phyloP scores from a whole-genome alignment of 2,888 invertebrate species.

The Drosophila borborema region DNA sequence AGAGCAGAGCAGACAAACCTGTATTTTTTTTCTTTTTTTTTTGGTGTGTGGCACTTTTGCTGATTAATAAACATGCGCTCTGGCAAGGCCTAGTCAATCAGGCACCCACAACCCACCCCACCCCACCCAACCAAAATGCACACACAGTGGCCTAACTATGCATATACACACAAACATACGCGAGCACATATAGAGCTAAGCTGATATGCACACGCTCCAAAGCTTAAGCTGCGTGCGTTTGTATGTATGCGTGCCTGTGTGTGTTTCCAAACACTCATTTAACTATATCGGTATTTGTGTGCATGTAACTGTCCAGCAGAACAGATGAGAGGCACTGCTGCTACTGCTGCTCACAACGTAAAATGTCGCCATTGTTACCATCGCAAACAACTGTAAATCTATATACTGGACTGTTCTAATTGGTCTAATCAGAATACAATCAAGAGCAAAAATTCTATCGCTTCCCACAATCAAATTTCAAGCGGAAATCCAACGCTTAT shows the following conservation, averaged over 20 bases:
- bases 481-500: neutral
- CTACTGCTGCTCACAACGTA: conserved; percentile 6
- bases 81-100: conserved; percentile 75
- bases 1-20: conserved; percentile 45
- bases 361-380: conserved; percentile 20
- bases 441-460: conserved; percentile 1
- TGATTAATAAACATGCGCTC: conserved; percentile 78
- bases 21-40: conserved; percentile 35
- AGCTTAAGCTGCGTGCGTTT: conserved; percentile 42
- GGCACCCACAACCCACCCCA: conserved; percentile 45
- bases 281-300: conserved; percentile 18
- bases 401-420: conserved; percentile 21
- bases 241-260: neutral
- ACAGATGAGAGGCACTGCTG: conserved; percentile 24
- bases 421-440: conserved; percentile 50
- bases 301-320: conserved; percentile 45
- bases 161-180: conserved; percentile 7
- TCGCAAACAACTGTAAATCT: conserved; percentile 3
- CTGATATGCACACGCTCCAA: conserved; percentile 48
- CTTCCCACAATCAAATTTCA: conserved; percentile 4
- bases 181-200: conserved; percentile 36
- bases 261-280: conserved; percentile 34
- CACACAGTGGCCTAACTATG: conserved; percentile 36
- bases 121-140: conserved; percentile 32
- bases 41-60: conserved; percentile 59